A percentile compares a stretch with the other conserved stretches of the same genome.
Conservation (phyloP, 2,888 invertebrate species). For the Silvanus unidentatus region DNA sequence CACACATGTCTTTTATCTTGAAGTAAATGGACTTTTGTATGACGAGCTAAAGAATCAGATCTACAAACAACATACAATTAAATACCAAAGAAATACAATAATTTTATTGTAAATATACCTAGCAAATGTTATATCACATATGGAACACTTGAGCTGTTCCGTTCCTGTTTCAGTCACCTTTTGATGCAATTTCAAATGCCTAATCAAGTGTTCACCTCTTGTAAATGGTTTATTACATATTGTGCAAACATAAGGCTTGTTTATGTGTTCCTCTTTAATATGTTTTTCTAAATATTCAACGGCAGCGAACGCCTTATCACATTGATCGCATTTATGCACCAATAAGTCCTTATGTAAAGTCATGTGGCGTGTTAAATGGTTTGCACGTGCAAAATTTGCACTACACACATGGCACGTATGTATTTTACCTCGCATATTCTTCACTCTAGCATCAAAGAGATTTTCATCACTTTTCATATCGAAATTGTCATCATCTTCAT, state of each 20-base stretch:
- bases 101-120: slow-evolving; percentile 31
- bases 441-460: slow-evolving; percentile 18
- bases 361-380: slow-evolving; percentile 46
- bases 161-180: slow-evolving; percentile 29
- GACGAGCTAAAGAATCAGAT: slow-evolving; percentile 59
- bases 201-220: slow-evolving; percentile 45
- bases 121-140: slow-evolving; percentile 41
- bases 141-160: slow-evolving; percentile 41
- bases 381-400: slow-evolving; percentile 39
- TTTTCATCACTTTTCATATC: slow-evolving; percentile 16
- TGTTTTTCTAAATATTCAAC: slow-evolving; percentile 41
- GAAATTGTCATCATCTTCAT: slow-evolving; percentile 8
- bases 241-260: slow-evolving; percentile 44
- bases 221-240: slow-evolving; percentile 44
- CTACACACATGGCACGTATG: slow-evolving; percentile 44
- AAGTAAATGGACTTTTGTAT: slow-evolving; percentile 55
- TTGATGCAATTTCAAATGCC: slow-evolving; percentile 44
- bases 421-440: slow-evolving; percentile 27
- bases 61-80: slow-evolving; percentile 41
- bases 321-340: slow-evolving; percentile 42
- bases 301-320: slow-evolving; percentile 43
- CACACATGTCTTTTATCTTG: slow-evolving; percentile 51
- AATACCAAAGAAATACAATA: background rate
- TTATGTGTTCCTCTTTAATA: slow-evolving; percentile 43
- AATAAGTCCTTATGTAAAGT: slow-evolving; percentile 42